These are phyloP conservation scores for Poecilia gillii DNA, from an alignment of 2,797 vertebrate species.

Conservation along the genomic window DNA sequence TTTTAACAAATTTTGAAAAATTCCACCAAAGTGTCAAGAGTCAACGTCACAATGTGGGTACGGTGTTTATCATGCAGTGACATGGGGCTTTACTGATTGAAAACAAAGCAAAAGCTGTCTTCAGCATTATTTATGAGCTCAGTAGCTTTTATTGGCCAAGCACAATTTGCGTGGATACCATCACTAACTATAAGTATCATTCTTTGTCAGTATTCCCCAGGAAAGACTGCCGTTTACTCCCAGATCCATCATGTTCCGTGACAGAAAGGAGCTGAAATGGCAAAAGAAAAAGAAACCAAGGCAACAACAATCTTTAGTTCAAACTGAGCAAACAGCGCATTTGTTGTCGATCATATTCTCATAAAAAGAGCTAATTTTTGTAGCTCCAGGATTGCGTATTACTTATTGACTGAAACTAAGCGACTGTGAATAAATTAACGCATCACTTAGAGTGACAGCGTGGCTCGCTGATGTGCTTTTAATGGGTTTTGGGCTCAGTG, in stretches of 20 bases:
- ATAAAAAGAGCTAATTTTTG: background rate
- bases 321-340: background rate
- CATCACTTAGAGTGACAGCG: background rate
- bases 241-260: background rate
- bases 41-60: background rate
- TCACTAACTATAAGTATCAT: background rate
- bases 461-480: slow-evolving; percentile 15
- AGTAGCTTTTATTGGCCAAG: background rate
- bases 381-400: background rate
- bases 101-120: background rate
- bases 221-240: background rate
- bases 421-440: background rate
- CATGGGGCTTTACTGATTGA: background rate
- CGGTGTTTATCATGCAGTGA: background rate
- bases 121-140: background rate
- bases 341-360: background rate
- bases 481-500: slow-evolving; percentile 1
- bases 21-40: background rate
- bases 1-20: too few species aligned
- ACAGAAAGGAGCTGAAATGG: background rate
- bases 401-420: background rate
- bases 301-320: background rate
- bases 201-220: background rate
- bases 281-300: background rate
- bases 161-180: background rate